Conservation (phyloP, 2,113 vertebrate species). For the Heliornis fulica region DNA sequence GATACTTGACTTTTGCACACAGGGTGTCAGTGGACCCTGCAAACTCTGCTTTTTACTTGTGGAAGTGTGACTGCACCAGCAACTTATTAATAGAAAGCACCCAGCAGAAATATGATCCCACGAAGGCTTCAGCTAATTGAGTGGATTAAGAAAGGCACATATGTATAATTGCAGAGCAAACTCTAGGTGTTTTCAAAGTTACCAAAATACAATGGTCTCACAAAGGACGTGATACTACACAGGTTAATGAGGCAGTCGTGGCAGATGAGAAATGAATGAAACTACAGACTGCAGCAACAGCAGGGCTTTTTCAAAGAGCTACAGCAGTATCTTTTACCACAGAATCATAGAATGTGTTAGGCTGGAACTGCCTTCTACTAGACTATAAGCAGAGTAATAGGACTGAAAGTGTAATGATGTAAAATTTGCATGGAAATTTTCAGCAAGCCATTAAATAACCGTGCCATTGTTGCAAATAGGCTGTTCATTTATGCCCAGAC, state of each 20-base stretch:
- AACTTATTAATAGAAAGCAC: not conserved
- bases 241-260: not conserved
- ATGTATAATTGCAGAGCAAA: not conserved
- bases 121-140: not conserved
- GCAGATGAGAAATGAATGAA: not conserved
- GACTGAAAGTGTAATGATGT: not conserved
- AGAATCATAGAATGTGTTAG: too few relatives aligned
- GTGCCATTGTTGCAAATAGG: rapidly evolving
- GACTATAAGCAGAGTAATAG: not conserved
- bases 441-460: not conserved
- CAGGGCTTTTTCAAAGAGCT: not conserved
- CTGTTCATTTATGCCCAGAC: not conserved
- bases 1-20: not conserved
- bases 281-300: not conserved
- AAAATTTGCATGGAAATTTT: not conserved
- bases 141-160: not conserved
- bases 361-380: not conserved
- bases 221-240: not conserved
- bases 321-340: not conserved
- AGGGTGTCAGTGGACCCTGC: not conserved
- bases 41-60: not conserved
- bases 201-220: not conserved
- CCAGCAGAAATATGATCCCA: not conserved
- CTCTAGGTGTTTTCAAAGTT: not conserved
- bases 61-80: not conserved